These are phyloP conservation scores for Pterocles burchelli DNA, from an alignment of 2,113 vertebrate species.

Conservation along the genomic window DNA sequence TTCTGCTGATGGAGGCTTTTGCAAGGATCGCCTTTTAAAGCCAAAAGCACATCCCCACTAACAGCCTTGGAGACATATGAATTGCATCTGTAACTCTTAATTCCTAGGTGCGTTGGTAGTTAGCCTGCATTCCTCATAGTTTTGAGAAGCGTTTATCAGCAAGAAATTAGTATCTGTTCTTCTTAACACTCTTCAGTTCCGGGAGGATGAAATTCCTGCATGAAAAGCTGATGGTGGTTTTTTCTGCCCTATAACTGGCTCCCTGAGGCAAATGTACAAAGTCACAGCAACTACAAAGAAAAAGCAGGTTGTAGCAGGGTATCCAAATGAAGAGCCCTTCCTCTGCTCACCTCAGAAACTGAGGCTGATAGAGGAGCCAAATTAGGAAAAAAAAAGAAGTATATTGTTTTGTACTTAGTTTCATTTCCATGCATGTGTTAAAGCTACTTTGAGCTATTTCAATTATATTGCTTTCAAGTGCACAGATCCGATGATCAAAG, in stretches of 20 bases:
- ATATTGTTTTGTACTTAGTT: background rate
- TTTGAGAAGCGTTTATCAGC: background rate
- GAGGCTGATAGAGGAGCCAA: background rate
- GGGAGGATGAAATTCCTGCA: background rate
- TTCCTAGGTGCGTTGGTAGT: background rate
- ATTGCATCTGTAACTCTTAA: background rate
- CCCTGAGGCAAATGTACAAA: background rate
- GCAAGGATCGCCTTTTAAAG: background rate
- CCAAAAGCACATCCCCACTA: background rate
- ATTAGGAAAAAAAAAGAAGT: background rate
- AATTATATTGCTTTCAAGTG: background rate
- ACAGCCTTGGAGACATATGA: fast-evolving
- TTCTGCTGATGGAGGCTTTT: background rate
- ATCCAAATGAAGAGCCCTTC: background rate
- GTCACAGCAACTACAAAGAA: background rate
- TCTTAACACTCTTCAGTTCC: background rate
- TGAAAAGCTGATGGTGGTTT: background rate
- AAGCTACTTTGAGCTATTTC: background rate
- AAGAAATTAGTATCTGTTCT: background rate
- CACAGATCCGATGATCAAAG: background rate
- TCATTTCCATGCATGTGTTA: background rate
- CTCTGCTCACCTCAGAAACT: background rate
- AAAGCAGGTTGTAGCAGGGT: background rate
- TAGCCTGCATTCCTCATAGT: background rate
- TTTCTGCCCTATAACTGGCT: constrained; percentile 34